Conservation (phyloP, 2,797 vertebrate genomes). For the Scolopax rusticola region DNA sequence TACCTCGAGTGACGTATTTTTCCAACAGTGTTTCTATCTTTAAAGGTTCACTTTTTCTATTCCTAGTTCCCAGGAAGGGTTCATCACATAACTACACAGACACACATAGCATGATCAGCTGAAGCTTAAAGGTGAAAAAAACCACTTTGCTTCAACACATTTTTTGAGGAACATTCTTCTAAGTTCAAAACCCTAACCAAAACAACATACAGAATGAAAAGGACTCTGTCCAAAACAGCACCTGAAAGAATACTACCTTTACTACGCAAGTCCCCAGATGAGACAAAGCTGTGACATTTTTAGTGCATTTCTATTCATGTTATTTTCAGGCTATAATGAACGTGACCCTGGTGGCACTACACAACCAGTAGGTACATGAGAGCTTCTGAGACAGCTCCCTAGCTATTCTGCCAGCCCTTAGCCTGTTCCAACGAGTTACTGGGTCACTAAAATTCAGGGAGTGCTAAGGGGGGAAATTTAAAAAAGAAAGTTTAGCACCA, state of each 20-base stretch:
- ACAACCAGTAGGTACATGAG: background rate
- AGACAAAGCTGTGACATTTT: background rate
- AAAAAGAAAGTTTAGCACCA: background rate
- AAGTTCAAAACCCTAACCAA: background rate
- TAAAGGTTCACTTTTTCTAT: background rate
- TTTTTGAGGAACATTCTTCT: background rate
- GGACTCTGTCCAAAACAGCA: background rate
- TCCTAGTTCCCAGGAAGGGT: background rate
- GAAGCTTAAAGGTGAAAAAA: background rate
- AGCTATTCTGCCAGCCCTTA: background rate
- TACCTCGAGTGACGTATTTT: background rate
- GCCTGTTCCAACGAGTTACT: background rate
- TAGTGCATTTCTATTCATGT: background rate
- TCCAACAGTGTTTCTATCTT: background rate
- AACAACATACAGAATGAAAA: background rate
- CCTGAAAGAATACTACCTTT: background rate
- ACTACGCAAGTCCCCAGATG: rapidly evolving
- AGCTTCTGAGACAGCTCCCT: background rate
- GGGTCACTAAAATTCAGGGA: background rate
- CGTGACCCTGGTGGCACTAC: background rate
- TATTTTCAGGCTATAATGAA: background rate
- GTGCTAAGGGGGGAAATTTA: too few species aligned
- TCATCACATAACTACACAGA: background rate
- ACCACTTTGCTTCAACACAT: background rate
- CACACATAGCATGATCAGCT: background rate